Conservation (phyloP, 2,797 vertebrate species). For the Mus caroli region DNA sequence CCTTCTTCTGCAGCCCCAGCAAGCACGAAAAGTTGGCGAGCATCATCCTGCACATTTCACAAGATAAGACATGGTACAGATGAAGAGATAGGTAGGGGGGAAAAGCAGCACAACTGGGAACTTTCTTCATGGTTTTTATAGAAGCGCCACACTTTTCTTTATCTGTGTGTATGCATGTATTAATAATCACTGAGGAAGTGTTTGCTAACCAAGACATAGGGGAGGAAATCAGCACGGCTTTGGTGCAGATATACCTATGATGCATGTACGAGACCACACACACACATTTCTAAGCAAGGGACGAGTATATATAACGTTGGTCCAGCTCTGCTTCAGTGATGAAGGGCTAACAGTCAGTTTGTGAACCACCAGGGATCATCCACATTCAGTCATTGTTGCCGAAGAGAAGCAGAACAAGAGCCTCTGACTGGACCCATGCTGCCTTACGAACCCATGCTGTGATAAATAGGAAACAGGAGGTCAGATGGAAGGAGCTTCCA, state of each 20-base stretch:
- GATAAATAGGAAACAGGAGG: background rate
- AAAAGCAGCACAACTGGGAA: background rate
- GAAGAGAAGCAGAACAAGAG: background rate
- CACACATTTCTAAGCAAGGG: background rate
- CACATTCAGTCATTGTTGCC: background rate
- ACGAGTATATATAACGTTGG: background rate
- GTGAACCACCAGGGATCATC: background rate
- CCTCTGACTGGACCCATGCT: background rate
- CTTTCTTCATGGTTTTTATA: constrained; percentile 13
- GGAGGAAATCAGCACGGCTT: background rate
- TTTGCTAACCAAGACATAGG: background rate
- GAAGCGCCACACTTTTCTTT: background rate
- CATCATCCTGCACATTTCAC: constrained; percentile 93
- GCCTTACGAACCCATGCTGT: background rate
- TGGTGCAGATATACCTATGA: background rate
- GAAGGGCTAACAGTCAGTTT: background rate
- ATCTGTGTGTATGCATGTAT: background rate
- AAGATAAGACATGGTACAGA: constrained; percentile 3
- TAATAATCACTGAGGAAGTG: background rate
- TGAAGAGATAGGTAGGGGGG: background rate
- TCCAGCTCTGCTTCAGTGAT: background rate
- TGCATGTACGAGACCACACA: background rate
- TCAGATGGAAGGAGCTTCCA: background rate
- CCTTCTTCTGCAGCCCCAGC: constrained; percentile 98
- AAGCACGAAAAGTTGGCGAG: constrained; percentile 97